Evolutionary conservation across 1,140 invertebrate species (phyloP), one percentile per base, ranked within the genome.

Genomic region (Eriosoma lanigerum): DNA sequence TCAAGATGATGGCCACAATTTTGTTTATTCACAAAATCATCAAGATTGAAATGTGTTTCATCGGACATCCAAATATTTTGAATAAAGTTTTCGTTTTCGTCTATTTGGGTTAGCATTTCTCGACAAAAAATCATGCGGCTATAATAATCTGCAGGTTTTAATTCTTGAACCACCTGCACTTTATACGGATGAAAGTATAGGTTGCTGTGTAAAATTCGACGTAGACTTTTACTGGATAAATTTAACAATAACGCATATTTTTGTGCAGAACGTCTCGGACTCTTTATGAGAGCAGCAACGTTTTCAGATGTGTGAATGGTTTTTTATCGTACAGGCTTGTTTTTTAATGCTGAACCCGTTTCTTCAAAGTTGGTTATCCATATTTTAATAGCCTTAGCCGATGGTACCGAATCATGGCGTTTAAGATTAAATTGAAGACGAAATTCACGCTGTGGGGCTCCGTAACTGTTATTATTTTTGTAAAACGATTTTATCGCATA

Each of bases 241-340:
- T 29, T n/a, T n/a, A n/a, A n/a, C n/a, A n/a, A n/a, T n/a, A n/a
- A n/a, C n/a, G n/a, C n/a, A n/a, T n/a, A n/a, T 38, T 32, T 12
- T 9, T 9, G 26, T 29, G 24, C 62, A 29, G 62, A 66, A 32
- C 62, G 62, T 29, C 62, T 29, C 32, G 62, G 62, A 66, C 62
- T n/a, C 32, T 66, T 68, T 38, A 19, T 38, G 29, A 21, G 54
- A 21, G 54, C 54, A 58, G n/a, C 54, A n/a, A 58, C n/a, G 54
- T 58, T 58, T 58, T 58, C 54, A 58, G 54, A n/a, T 26, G 54
- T 58, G 15, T n/a, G 54, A 58, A 58, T 58, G n/a, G 13, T 58
- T 58, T 58, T 58, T 58, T 58, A n/a, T 58, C n/a, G 19, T 21
- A 58, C 54, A 58, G 54, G 54, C 24, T 58, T 58, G 2, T 58